Evolutionary conservation across 2,113 vertebrate species (phyloP).

Genomic region (Poecilia latipinna): DNA sequence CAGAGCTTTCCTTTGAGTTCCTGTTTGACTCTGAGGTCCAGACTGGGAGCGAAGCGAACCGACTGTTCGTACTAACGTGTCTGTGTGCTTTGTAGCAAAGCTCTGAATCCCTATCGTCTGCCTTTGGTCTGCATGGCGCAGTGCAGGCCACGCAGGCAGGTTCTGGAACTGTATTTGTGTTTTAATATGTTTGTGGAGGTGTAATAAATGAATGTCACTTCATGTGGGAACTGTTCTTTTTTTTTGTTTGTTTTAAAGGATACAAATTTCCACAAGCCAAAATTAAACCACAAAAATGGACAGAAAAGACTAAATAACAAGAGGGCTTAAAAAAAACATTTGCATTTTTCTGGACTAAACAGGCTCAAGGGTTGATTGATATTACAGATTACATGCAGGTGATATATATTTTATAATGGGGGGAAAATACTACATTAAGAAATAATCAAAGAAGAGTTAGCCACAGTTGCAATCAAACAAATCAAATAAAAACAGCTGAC

Average conservation of each 20-base stretch:
- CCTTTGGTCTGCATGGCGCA: constrained; percentile 24
- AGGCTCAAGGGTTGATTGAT: neutral
- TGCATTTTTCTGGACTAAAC: neutral
- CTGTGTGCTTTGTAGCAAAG: constrained; percentile 73
- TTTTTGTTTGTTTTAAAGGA: neutral
- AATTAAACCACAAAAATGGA: neutral
- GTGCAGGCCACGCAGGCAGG: constrained; percentile 14
- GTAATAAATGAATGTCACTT: constrained; percentile 56
- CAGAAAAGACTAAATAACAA: neutral
- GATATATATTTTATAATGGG: too few species aligned
- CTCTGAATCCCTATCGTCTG: constrained; percentile 48
- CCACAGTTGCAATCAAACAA: too few species aligned
- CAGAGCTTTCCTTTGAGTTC: constrained; percentile 13
- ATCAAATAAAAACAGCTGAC: too few species aligned
- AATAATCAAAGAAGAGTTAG: too few species aligned
- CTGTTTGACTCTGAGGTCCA: constrained; percentile 21
- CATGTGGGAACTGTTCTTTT: constrained; percentile 13
- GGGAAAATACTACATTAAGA: too few species aligned
- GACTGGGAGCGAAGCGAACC: constrained; percentile 39
- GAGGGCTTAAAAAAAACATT: too few species aligned
- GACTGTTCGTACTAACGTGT: constrained; percentile 54
- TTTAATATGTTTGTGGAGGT: constrained; percentile 47
- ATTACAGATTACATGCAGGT: neutral
- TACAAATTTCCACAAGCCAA: neutral
- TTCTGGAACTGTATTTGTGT: constrained; percentile 38